Evolutionary conservation across 2,888 invertebrate species (phyloP), one percentile per base, ranked within the genome.

Genomic region (Gonocerus acuteangulatus): DNA sequence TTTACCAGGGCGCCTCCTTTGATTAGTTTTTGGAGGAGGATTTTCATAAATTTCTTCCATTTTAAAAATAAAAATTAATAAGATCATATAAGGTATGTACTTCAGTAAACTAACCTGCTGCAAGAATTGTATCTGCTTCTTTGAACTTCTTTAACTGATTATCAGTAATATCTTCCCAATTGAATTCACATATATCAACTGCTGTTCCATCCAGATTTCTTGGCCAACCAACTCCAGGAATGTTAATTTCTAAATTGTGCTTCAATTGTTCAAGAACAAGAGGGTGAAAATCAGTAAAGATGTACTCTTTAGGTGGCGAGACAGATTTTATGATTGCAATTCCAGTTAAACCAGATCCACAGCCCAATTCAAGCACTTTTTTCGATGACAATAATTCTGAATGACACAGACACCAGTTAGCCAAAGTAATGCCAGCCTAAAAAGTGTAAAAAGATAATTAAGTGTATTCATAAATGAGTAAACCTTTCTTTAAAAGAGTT

Each of bases 271-370:
- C 74, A 16, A 89, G 72, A 21, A 90, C 89, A 51, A 78, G 76
- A 0, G 73, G 69, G 70, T 88, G 88, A 69, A 83, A 85, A 72
- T 90, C 90, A 15, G 84, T 83, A 52, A 89, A 78, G 57, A 79
- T 74, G 48, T 86, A 76, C 49, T 77, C 73, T 57, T 76, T 73
- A 1, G 82, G 78, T 23, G 73, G 64, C 13, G 36, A 23, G n/a
- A 39, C 34, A 49, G 74, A 71, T 60, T 79, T 78, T 23, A 80
- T 75, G 36, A 84, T 73, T 2, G 80, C 75, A 36, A 89, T 76
- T 16, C 89, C 87, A 36, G 85, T 80, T 57, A 89, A 77, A 0
- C 90, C 90, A 16, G 85, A 78, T 22, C 90, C 90, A 11, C 65
- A 68, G 48, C 90, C 90, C 2, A 90, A 74, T 75, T 90, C 90